These are phyloP conservation scores for Schizopygopsis malacanthus DNA, from an alignment of 2,797 vertebrate genomes.

Conservation along the genomic window DNA sequence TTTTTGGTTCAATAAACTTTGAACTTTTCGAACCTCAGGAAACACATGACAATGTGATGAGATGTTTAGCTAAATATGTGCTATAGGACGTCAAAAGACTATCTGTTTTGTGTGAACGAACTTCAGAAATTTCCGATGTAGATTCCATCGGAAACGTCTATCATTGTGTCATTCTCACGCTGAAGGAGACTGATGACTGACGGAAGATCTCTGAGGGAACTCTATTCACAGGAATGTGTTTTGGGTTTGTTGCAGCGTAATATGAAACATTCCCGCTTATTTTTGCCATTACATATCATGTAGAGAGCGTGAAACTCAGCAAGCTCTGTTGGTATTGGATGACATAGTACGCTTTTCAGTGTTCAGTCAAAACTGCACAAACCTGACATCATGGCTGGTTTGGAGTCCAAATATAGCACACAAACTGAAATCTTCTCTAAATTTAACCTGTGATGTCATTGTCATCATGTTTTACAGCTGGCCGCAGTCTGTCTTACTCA, in stretches of 20 bases:
- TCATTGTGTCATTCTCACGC: not conserved
- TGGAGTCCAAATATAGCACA: constrained; percentile 72
- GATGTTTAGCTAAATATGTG: not conserved
- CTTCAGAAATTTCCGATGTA: not conserved
- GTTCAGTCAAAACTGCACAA: constrained; percentile 68
- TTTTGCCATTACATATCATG: constrained; percentile 60
- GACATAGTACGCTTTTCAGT: constrained; percentile 71
- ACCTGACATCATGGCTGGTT: constrained; percentile 79
- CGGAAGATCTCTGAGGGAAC: constrained; percentile 66
- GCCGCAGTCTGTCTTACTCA: constrained; percentile 36
- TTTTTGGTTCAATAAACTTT: too few species aligned
- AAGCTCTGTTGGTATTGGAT: constrained; percentile 71
- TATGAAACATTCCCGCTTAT: constrained; percentile 62
- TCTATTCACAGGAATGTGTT: constrained; percentile 63
- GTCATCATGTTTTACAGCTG: constrained; percentile 49
- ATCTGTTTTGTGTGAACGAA: not conserved
- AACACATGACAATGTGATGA: not conserved
- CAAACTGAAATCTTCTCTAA: constrained; percentile 73
- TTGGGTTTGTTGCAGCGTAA: constrained; percentile 66
- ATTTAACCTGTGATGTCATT: constrained; percentile 73
- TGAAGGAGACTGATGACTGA: constrained; percentile 53
- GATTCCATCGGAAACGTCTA: not conserved
- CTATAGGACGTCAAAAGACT: not conserved
- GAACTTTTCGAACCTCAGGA: not conserved
- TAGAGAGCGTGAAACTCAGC: constrained; percentile 69